phyloP scores from a whole-genome alignment of 2,888 invertebrate species.

The Zeuzera pyrina region DNA sequence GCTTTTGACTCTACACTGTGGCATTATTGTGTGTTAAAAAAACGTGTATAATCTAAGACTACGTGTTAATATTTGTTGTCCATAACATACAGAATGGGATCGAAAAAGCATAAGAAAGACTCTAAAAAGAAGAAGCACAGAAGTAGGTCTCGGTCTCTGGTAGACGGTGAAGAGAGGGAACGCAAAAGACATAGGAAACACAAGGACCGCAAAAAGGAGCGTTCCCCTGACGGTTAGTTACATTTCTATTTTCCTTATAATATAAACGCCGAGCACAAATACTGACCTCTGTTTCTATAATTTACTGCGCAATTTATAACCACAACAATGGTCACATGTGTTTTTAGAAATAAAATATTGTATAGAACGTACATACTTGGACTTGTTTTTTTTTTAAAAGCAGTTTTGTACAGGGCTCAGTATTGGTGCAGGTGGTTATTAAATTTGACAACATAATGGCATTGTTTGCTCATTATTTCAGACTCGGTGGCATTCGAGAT shows the following conservation, averaged over 20 bases:
- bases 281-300: constrained; percentile 29
- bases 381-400: no score
- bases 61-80: not conserved
- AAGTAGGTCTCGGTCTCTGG: constrained; percentile 71
- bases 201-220: constrained; percentile 66
- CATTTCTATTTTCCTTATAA: constrained; percentile 16
- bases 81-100: constrained; percentile 71
- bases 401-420: no score
- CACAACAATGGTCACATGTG: not conserved
- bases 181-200: constrained; percentile 69
- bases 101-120: constrained; percentile 81
- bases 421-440: constrained; percentile 31
- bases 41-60: no score
- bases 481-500: constrained; percentile 57
- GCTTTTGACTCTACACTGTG: no score
- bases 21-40: no score
- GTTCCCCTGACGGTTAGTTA: constrained; percentile 74
- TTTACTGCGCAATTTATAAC: not conserved
- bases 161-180: constrained; percentile 71
- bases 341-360: not conserved
- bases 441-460: constrained; percentile 63
- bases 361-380: constrained; percentile 1
- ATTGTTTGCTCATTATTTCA: constrained; percentile 69
- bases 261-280: constrained; percentile 30
- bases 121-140: constrained; percentile 78